Evolutionary conservation across 2,797 vertebrate genomes (phyloP).

Genomic region (Anguilla marmorata): DNA sequence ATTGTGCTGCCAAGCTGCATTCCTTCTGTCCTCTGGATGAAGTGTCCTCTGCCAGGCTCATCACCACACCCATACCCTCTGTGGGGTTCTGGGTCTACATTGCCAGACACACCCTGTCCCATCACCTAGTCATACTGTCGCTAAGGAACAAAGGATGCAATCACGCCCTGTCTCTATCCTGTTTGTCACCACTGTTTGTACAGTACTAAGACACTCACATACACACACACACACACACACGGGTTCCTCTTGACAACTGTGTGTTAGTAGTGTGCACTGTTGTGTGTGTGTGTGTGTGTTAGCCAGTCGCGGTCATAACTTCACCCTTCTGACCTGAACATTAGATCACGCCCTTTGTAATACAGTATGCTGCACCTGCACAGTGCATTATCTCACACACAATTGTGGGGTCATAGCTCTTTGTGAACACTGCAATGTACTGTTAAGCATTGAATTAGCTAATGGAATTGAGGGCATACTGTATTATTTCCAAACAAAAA

Average conservation of each 20-base stretch:
- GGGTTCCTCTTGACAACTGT: not conserved
- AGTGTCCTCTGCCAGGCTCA: not conserved
- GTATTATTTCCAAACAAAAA: not conserved
- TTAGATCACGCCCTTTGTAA: conserved; percentile 4
- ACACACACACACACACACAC: conserved; percentile 6
- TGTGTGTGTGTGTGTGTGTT: conserved; percentile 4
- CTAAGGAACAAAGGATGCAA: not conserved
- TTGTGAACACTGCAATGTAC: not conserved
- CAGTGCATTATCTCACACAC: not conserved
- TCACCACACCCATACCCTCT: conserved; percentile 6
- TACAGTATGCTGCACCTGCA: conserved; percentile 7
- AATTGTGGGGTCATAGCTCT: conserved; percentile 1
- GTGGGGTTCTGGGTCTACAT: not conserved
- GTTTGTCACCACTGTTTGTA: not conserved
- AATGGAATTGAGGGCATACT: not conserved
- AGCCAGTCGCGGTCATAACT: not conserved
- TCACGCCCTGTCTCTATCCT: not conserved
- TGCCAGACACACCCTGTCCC: not conserved
- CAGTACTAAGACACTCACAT: not conserved
- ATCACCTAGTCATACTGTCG: not conserved
- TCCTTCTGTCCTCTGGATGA: not conserved
- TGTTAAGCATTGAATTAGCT: not conserved
- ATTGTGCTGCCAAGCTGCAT: not conserved
- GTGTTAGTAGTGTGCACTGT: not conserved
- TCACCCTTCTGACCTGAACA: conserved; percentile 1